Percentiles rank a stretch among this genome's conserved stretches.
These are phyloP conservation scores for Rhamnusium bicolor DNA, from an alignment of 2,888 invertebrate genomes.

Conservation along the genomic window DNA sequence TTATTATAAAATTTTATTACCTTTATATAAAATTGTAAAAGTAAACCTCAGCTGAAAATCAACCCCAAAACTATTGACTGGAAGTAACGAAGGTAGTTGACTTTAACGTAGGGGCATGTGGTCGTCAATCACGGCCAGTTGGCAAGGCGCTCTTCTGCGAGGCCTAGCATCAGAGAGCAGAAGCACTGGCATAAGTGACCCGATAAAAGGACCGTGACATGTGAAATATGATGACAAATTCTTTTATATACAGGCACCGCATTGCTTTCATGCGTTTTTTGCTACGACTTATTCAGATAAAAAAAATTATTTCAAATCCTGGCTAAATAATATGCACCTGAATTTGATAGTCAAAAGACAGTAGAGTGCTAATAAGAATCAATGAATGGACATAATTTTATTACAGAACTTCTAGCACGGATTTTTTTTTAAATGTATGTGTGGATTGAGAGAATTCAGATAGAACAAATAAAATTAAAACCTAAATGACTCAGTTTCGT, in stretches of 20 bases:
- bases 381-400: too few relatives aligned
- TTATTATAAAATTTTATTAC: not conserved
- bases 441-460: too few relatives aligned
- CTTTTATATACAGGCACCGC: conserved; percentile 51
- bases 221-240: conserved; percentile 61
- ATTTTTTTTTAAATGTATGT: too few relatives aligned
- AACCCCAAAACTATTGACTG: conserved; percentile 35
- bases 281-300: conserved; percentile 27
- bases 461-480: too few relatives aligned
- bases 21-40: conserved; percentile 6
- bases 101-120: conserved; percentile 49
- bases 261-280: conserved; percentile 39
- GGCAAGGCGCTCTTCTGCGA: conserved; percentile 54
- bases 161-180: conserved; percentile 45
- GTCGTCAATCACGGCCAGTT: conserved; percentile 56
- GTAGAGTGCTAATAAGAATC: not conserved
- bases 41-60: conserved; percentile 20
- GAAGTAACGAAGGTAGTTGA: conserved; percentile 50
- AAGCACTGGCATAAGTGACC: conserved; percentile 53
- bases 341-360: not conserved
- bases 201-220: conserved; percentile 58
- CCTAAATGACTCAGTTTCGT: conserved; percentile 18
- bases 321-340: not conserved
- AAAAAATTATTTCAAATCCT: conserved; percentile 23
- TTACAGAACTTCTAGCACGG: too few relatives aligned